A percentile compares a stretch with the other conserved stretches of the same genome.
Conservation (phyloP, 2,113 vertebrate species). For the Pedionomus torquatus region DNA sequence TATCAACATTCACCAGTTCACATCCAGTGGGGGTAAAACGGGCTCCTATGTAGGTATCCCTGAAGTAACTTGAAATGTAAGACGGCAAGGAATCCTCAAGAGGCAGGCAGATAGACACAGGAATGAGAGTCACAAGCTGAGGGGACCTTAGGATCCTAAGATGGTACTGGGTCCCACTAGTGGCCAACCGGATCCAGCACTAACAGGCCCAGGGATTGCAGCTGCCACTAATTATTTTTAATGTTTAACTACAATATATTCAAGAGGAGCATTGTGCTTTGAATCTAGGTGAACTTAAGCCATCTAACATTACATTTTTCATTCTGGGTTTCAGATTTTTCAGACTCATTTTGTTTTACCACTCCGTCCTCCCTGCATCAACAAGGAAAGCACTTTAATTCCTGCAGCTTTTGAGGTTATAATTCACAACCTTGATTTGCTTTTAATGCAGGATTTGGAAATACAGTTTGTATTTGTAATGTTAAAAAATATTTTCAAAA, state of each 20-base stretch:
- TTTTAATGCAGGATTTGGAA: neutral
- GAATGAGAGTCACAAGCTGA: neutral
- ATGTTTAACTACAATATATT: neutral
- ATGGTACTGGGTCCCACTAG: neutral
- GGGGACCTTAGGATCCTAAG: neutral
- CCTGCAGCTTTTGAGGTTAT: neutral
- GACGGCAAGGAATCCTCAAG: rapidly evolving
- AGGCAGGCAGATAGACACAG: neutral
- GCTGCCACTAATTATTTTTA: neutral
- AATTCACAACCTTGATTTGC: neutral
- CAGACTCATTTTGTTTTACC: neutral
- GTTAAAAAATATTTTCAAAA: neutral
- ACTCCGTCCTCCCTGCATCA: neutral
- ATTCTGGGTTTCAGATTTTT: neutral
- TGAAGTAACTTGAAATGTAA: neutral
- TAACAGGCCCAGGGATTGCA: neutral
- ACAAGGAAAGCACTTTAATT: neutral
- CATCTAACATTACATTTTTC: neutral
- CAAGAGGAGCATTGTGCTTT: neutral
- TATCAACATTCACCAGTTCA: neutral
- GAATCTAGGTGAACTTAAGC: neutral
- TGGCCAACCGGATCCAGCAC: neutral
- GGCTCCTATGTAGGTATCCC: neutral
- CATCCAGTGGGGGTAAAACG: neutral
- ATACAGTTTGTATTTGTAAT: neutral